These are phyloP conservation scores for Phortica variegata DNA, from an alignment of 1,140 invertebrate genomes.

Conservation along the genomic window DNA sequence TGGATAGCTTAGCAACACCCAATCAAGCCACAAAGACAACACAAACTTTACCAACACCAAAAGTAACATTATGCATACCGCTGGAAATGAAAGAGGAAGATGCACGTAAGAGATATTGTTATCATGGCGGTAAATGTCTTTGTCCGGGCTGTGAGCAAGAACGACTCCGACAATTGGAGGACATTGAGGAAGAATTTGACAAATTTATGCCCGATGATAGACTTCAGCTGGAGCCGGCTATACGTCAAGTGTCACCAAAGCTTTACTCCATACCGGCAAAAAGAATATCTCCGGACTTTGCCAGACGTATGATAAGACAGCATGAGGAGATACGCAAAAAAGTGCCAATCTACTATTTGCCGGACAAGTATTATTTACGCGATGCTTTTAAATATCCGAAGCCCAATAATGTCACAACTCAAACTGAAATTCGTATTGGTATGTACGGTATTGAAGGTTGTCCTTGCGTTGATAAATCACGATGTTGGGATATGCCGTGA, in stretches of 20 bases:
- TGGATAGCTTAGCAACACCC: too few species aligned
- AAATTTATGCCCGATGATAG: conserved; percentile 11
- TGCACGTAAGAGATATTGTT: conserved; percentile 31
- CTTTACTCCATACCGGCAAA: conserved; percentile 25
- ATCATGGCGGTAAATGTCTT: conserved; percentile 39
- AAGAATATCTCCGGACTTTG: conserved; percentile 17
- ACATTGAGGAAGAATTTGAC: conserved; percentile 26
- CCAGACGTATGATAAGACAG: conserved; percentile 17
- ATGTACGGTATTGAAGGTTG: conserved; percentile 37
- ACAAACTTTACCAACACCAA: conserved; percentile 25
- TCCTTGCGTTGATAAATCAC: conserved; percentile 28
- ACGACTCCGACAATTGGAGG: conserved; percentile 9
- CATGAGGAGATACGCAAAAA: conserved; percentile 19
- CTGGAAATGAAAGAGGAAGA: conserved; percentile 33
- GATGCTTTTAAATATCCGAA: conserved; percentile 7
- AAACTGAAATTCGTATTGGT: conserved; percentile 31
- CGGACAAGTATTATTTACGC: conserved; percentile 16
- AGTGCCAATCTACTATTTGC: conserved; percentile 29
- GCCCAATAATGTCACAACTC: conserved; percentile 25
- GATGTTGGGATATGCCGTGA: conserved; percentile 37
- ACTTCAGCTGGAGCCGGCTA: conserved; percentile 17
- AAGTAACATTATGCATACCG: conserved; percentile 19
- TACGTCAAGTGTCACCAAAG: conserved; percentile 26
- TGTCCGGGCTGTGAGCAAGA: conserved; percentile 20
- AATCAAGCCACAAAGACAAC: conserved; percentile 12